Evolutionary conservation across 2,888 invertebrate genomes (phyloP).

Genomic region (Philhelius pedissequus): DNA sequence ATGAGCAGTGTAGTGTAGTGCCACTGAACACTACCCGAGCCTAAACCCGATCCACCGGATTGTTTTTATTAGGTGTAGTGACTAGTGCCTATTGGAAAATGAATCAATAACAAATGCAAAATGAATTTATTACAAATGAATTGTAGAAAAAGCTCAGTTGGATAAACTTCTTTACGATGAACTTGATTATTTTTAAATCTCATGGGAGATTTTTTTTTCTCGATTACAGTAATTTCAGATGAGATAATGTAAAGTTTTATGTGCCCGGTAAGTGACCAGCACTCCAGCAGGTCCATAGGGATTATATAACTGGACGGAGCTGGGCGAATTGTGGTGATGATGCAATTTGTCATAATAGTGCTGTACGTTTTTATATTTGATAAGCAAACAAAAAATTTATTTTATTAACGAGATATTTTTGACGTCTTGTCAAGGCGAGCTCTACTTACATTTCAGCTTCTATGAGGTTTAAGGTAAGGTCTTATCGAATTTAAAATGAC

Average conservation of each 20-base stretch:
- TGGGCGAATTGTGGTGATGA: constrained; percentile 27
- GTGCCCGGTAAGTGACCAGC: neutral
- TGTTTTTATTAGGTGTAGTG: constrained; percentile 5
- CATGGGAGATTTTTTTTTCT: neutral
- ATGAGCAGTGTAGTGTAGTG: neutral
- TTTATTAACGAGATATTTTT: no score
- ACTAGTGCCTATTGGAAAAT: neutral
- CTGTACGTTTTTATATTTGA: no score
- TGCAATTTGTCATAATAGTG: constrained; percentile 23
- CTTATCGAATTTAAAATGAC: no score
- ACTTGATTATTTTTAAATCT: neutral
- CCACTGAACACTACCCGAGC: no score
- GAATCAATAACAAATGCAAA: neutral
- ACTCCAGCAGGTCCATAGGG: neutral
- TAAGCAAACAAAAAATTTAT: no score
- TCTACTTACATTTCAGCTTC: no score
- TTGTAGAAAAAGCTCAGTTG: constrained; percentile 27
- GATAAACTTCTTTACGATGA: neutral
- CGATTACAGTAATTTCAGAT: neutral
- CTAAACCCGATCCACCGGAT: no score
- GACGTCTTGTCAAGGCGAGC: no score
- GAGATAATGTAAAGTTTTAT: neutral
- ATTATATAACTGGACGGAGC: no score
- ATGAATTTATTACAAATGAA: constrained; percentile 26
- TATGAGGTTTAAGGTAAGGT: no score